These are phyloP conservation scores for Jordanella pulchra DNA, from an alignment of 2,797 vertebrate species.

Conservation along the genomic window DNA sequence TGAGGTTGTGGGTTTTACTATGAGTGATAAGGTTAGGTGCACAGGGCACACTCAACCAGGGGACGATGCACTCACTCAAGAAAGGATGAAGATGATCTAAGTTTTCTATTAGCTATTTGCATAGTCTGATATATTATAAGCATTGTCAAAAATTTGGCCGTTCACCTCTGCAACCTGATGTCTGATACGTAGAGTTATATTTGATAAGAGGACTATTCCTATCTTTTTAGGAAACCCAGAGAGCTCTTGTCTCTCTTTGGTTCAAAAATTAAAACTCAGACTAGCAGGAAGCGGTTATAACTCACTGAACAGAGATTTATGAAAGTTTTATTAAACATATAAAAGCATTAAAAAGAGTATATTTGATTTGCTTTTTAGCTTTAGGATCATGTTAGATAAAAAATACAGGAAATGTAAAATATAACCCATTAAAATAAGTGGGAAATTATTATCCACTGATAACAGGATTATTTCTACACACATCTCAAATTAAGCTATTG, in stretches of 20 bases:
- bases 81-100: background rate
- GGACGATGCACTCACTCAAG: background rate
- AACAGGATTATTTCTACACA: background rate
- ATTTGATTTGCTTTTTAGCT: background rate
- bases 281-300: background rate
- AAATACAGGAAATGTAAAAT: background rate
- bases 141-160: background rate
- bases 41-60: background rate
- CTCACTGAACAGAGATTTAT: background rate
- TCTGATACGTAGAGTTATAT: background rate
- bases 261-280: background rate
- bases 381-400: background rate
- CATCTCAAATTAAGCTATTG: background rate
- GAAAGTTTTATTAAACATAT: background rate
- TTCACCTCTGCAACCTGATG: background rate
- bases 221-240: background rate
- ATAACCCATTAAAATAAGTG: background rate
- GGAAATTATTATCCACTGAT: background rate
- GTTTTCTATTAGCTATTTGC: background rate
- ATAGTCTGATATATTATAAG: background rate
- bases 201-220: background rate
- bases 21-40: background rate
- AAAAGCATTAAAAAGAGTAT: background rate
- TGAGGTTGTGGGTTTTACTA: too few relatives aligned
- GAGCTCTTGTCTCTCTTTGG: background rate